Percentiles rank a stretch among this genome's conserved stretches.
Evolutionary conservation across 92 coral and sea anemone species (phyloP).

Genomic region (Zoanthus solanderi): DNA sequence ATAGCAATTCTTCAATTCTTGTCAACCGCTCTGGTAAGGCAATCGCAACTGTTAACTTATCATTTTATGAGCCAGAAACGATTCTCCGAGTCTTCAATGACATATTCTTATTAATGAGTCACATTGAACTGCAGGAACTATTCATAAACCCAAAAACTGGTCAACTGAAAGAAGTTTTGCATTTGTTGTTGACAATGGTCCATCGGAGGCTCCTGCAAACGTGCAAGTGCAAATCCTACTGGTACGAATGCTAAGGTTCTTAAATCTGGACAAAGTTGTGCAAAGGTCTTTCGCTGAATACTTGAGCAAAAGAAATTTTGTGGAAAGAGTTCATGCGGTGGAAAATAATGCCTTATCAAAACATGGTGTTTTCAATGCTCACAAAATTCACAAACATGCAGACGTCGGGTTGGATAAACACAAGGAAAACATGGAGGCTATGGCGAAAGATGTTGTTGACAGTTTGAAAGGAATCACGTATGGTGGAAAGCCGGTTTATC

Average conservation of each 20-base stretch:
- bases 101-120: conserved; percentile 8
- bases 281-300: conserved; percentile 67
- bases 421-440: conserved; percentile 15
- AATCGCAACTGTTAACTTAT: neutral
- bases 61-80: conserved; percentile 48
- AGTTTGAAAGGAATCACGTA: neutral
- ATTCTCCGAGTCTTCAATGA: conserved; percentile 40
- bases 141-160: conserved; percentile 5
- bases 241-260: conserved; percentile 36
- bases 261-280: conserved; percentile 47
- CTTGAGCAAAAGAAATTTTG: conserved; percentile 63
- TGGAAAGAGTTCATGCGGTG: conserved; percentile 51
- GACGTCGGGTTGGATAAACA: neutral
- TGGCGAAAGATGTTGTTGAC: conserved; percentile 7
- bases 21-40: conserved; percentile 38
- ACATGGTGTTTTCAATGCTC: conserved; percentile 62
- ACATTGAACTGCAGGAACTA: neutral
- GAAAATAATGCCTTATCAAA: conserved; percentile 53
- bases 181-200: conserved; percentile 56
- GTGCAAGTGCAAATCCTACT: conserved; percentile 58
- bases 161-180: neutral
- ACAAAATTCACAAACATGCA: conserved; percentile 35
- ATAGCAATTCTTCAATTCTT: conserved; percentile 10
- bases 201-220: conserved; percentile 47
- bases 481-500: conserved; percentile 4